phyloP scores from a whole-genome alignment of 2,113 vertebrate genomes.

The Sceloporus undulatus region DNA sequence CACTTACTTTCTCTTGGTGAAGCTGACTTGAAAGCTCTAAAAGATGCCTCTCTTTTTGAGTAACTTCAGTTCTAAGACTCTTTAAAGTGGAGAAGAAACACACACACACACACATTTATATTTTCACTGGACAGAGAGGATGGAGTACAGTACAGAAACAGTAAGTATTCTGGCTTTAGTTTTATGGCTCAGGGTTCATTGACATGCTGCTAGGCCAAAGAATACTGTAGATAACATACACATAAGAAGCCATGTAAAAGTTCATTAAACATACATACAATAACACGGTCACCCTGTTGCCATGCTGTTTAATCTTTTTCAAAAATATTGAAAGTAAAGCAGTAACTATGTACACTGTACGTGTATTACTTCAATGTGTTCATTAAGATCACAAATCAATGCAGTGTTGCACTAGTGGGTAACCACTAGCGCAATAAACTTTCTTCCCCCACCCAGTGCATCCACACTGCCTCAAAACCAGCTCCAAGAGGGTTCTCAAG shows the following conservation, averaged over 20 bases:
- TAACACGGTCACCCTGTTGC: background rate
- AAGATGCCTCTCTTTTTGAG: constrained; percentile 77
- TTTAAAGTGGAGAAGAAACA: constrained; percentile 60
- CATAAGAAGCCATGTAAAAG: background rate
- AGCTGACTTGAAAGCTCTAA: constrained; percentile 80
- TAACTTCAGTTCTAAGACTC: constrained; percentile 81
- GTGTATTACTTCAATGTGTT: background rate
- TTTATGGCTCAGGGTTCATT: background rate
- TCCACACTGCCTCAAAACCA: background rate
- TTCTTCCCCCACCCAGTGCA: background rate
- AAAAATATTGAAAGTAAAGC: background rate
- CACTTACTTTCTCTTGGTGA: constrained; percentile 84
- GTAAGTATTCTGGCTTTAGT: background rate
- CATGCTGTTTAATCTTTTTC: background rate
- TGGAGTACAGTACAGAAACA: background rate
- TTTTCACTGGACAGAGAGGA: background rate
- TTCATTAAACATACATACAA: too few relatives aligned
- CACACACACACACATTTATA: background rate
- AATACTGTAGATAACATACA: background rate
- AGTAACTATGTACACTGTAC: background rate
- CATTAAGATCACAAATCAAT: background rate
- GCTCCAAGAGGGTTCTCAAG: background rate
- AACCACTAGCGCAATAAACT: background rate
- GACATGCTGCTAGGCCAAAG: background rate
- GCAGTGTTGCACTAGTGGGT: too few relatives aligned